Conservation (phyloP, 2,888 invertebrate species). For the Limnephilus lunatus region DNA sequence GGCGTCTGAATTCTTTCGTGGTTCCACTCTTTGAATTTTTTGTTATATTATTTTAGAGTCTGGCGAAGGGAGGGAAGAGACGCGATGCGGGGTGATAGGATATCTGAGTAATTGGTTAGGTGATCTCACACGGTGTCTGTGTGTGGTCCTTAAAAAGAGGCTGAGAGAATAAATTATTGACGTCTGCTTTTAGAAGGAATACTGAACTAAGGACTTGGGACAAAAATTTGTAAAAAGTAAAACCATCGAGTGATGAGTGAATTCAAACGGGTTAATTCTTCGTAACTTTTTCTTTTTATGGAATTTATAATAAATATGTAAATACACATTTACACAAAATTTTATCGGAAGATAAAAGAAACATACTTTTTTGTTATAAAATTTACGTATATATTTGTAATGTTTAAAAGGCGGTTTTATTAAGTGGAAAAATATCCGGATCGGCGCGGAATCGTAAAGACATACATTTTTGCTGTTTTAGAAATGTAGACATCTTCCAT, state of each 20-base stretch:
- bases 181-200: constrained; percentile 12
- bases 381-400: too few relatives aligned
- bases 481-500: too few relatives aligned
- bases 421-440: too few relatives aligned
- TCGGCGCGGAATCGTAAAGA: too few relatives aligned
- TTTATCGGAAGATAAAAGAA: too few relatives aligned
- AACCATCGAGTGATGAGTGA: neutral
- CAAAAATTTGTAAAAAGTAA: neutral
- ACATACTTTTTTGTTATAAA: too few relatives aligned
- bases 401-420: too few relatives aligned
- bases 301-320: too few relatives aligned
- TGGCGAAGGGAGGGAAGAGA: constrained; percentile 19
- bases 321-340: too few relatives aligned
- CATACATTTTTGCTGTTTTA: too few relatives aligned
- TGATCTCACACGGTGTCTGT: constrained; percentile 48
- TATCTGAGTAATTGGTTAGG: constrained; percentile 58
- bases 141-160: constrained; percentile 55
- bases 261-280: neutral
- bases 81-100: constrained; percentile 49
- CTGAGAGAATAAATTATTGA: constrained; percentile 43
- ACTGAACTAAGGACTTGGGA: neutral
- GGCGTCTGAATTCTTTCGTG: constrained; percentile 21
- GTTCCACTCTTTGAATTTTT: constrained; percentile 20
- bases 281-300: neutral
- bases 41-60: constrained; percentile 33